Conservation (phyloP, 2,888 invertebrate genomes). For the Marasmarcha lunaedactyla region DNA sequence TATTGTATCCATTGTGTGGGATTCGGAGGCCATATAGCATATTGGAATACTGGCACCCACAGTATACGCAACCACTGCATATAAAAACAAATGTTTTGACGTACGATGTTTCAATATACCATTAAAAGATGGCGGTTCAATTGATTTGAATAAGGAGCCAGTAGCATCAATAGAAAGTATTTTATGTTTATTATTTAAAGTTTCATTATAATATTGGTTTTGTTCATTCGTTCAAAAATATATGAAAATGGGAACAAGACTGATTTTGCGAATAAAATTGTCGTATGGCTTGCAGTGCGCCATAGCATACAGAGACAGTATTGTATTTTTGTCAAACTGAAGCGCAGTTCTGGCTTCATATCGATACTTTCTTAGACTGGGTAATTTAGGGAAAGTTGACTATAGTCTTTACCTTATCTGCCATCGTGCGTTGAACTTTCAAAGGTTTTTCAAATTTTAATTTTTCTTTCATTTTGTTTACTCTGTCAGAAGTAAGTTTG, state of each 20-base stretch:
- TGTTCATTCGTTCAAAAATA: slow-evolving; percentile 12
- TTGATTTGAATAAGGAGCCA: slow-evolving; percentile 11
- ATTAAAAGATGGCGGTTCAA: slow-evolving; percentile 9
- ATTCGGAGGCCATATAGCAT: slow-evolving; percentile 13
- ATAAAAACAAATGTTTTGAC: slow-evolving; percentile 10
- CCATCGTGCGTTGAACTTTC: slow-evolving; percentile 8
- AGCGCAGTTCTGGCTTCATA: slow-evolving; percentile 9
- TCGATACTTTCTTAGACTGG: slow-evolving; percentile 9
- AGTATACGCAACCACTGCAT: slow-evolving; percentile 13
- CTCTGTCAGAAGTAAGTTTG: slow-evolving; percentile 9
- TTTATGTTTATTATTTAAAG: slow-evolving; percentile 10
- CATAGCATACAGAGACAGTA: slow-evolving; percentile 11
- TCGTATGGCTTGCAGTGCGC: slow-evolving; percentile 10
- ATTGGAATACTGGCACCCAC: slow-evolving; percentile 9
- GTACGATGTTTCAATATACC: slow-evolving; percentile 7
- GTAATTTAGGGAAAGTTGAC: slow-evolving; percentile 11
- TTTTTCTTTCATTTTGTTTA: slow-evolving; percentile 7
- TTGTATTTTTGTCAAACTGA: slow-evolving; percentile 11
- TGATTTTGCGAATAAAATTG: slow-evolving; percentile 9
- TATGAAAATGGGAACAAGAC: slow-evolving; percentile 10
- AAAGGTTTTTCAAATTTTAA: slow-evolving; percentile 8
- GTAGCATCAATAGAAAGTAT: slow-evolving; percentile 11
- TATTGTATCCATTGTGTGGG: slow-evolving; percentile 11
- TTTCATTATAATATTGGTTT: slow-evolving; percentile 9
- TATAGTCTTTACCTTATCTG: slow-evolving; percentile 7